phyloP scores from a whole-genome alignment of 2,797 vertebrate species.

The Choloepus didactylus region DNA sequence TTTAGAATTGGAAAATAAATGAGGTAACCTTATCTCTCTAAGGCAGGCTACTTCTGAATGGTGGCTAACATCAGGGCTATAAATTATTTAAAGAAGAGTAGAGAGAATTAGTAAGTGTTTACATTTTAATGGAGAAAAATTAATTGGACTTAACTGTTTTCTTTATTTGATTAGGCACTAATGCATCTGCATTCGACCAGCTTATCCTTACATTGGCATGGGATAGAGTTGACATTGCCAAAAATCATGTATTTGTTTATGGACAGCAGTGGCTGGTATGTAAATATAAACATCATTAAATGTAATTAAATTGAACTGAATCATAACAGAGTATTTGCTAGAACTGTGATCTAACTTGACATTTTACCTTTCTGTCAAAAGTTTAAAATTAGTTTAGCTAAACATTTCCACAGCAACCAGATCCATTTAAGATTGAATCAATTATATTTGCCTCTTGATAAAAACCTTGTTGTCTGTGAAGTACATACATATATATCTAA shows the following conservation, averaged over 20 bases:
- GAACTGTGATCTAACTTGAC: constrained; percentile 38
- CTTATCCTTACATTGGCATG: constrained; percentile 98
- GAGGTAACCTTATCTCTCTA: neutral
- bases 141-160: constrained; percentile 63
- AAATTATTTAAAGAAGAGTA: constrained; percentile 40
- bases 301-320: constrained; percentile 35
- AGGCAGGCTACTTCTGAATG: constrained; percentile 32
- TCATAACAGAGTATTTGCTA: constrained; percentile 57
- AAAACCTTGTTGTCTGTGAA: neutral
- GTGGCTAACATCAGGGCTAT: neutral
- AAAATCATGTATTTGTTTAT: constrained; percentile 99
- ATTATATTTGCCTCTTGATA: neutral
- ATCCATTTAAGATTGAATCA: constrained; percentile 46
- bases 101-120: constrained; percentile 18
- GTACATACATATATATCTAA: neutral
- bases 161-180: constrained; percentile 92
- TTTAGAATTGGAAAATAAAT: constrained; percentile 57
- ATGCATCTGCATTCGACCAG: constrained; percentile 97
- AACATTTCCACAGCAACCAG: neutral
- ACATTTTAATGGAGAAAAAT: constrained; percentile 62
- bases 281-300: constrained; percentile 74
- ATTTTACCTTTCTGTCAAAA: constrained; percentile 40
- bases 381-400: constrained; percentile 24
- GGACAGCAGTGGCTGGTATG: constrained; percentile 98
- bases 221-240: constrained; percentile 99